phyloP scores from a whole-genome alignment of 2,888 invertebrate genomes.

The Caenorhabditis sulstoni region DNA sequence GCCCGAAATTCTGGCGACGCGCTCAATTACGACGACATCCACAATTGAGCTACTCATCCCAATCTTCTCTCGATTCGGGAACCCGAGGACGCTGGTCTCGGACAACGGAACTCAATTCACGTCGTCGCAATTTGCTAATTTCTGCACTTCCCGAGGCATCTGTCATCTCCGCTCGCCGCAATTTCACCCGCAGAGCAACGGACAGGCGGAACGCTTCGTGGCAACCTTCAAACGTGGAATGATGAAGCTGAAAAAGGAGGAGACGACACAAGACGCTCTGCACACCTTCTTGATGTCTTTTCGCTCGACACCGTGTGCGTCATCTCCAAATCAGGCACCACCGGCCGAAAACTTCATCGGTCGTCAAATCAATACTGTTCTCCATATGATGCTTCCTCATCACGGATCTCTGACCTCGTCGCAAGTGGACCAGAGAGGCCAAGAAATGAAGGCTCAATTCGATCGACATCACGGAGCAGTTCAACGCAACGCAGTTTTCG shows the following conservation, averaged over 20 bases:
- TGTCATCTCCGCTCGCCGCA: background rate
- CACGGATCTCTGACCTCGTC: too few species aligned
- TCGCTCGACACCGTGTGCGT: too few species aligned
- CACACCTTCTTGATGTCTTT: too few species aligned
- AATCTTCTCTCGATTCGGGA: constrained; percentile 71
- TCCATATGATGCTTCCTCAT: too few species aligned
- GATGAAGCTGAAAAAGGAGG: constrained; percentile 12
- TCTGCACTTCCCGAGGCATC: constrained; percentile 47
- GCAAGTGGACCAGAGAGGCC: too few species aligned
- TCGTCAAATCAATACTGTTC: too few species aligned
- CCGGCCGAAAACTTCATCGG: too few species aligned
- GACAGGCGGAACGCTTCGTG: constrained; percentile 74
- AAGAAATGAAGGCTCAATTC: too few species aligned
- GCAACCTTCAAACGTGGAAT: constrained; percentile 66
- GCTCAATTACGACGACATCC: constrained; percentile 37
- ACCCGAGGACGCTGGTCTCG: constrained; percentile 76
- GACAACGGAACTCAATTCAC: constrained; percentile 80
- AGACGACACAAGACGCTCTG: too few species aligned
- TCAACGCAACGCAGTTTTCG: too few species aligned
- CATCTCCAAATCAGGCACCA: too few species aligned
- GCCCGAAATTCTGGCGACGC: constrained; percentile 79
- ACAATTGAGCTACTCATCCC: constrained; percentile 63
- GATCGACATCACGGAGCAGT: too few species aligned
- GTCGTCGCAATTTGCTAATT: constrained; percentile 67
- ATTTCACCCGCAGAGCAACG: constrained; percentile 77